Percentiles rank a stretch among this genome's conserved stretches.
Evolutionary conservation across 2,113 vertebrate genomes (phyloP).

Genomic region (Lasiurus borealis): DNA sequence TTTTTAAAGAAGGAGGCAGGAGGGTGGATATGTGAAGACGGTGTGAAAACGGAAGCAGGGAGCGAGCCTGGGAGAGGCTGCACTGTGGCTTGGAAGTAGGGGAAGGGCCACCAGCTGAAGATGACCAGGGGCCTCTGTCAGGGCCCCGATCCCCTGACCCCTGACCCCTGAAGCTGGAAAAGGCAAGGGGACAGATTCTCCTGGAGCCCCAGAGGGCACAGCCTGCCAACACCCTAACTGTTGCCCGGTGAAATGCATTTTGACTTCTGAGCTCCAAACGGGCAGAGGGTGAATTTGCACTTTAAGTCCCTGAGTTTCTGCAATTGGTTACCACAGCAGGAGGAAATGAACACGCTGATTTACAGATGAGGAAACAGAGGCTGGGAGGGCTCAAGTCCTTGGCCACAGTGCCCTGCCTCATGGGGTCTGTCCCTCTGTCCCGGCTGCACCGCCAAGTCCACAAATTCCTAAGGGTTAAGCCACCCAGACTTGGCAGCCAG

Average conservation of each 20-base stretch:
- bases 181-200: neutral
- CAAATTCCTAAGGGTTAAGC: neutral
- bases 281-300: no score
- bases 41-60: no score
- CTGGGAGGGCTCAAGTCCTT: neutral
- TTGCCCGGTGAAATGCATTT: neutral
- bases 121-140: neutral
- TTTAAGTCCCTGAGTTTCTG: neutral
- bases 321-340: neutral
- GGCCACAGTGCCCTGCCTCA: neutral
- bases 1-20: neutral
- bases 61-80: neutral
- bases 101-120: neutral
- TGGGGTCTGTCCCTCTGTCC: neutral
- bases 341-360: neutral
- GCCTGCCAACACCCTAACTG: neutral
- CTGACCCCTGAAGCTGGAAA: neutral
- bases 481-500: neutral
- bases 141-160: no score
- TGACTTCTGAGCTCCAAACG: neutral
- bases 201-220: neutral
- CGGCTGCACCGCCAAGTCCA: rapidly evolving
- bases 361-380: neutral
- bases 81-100: neutral
- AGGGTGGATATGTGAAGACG: no score